Evolutionary conservation across 2,113 vertebrate genomes (phyloP), one percentile per base, ranked within the genome.

Genomic region (Grallaria varia): DNA sequence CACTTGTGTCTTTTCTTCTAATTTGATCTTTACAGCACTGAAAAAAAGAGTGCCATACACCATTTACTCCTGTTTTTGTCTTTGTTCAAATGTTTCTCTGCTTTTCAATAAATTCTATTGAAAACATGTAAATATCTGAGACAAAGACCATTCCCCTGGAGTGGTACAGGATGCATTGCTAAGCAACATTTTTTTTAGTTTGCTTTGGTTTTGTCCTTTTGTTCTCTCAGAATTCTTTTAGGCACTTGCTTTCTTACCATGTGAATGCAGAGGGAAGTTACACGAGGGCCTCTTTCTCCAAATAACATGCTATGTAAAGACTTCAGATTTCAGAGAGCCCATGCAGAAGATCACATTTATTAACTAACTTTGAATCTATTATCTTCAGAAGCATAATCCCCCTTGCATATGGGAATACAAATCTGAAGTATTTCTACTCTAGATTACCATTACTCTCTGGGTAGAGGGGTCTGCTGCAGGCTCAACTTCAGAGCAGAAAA

Each of bases 161-260:
- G 83, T 85, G 63, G 66, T 50, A 76, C 45, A 95, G 55, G 74
- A 76, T 66, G 58, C 58, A 96, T 62, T 87, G 45, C 84, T 87
- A 94, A 82, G 84, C 74, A 91, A 85, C 49, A 42, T 76, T 76
- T 84, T 92, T 66, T 87, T 76, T 5, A 72, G 45, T 76, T 89
- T 83, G 28, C 59, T 89, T 91, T 89, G 40, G 21, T 84, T 95
- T 93, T 91, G 52, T 72, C 63, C 30, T 94, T 91, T 95, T 89
- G 47, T 93, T 95, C 81, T 95, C 89, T 75, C 4, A 0, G 74
- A 91, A 40, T 84, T 95, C 58, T 84, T 92, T 82, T 30, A 75
- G 58, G 66, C 1, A 0, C 66, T 94, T 76, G 20, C 37, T 89
- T 74, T 84, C 77, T 82, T 69, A 73, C 40, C 2, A 2, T 42